Conservation (phyloP, 2,888 invertebrate species). For the Vesta saturnalis region DNA sequence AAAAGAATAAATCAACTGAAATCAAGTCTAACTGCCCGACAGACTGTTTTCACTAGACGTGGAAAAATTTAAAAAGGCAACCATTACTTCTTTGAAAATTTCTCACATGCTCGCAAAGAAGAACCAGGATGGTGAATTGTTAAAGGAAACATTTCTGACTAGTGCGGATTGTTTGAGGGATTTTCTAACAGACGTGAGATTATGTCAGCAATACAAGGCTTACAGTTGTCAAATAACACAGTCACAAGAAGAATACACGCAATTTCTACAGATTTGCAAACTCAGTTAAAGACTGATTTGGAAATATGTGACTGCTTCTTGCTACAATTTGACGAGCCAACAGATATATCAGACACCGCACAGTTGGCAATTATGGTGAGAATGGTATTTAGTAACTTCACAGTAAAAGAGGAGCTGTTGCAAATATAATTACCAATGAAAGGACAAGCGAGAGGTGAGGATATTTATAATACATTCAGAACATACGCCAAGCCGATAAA, state of each 20-base stretch:
- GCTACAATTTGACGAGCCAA: constrained; percentile 45
- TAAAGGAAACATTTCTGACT: too few relatives aligned
- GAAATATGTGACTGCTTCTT: constrained; percentile 29
- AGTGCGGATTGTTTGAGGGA: too few relatives aligned
- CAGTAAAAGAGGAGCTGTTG: constrained; percentile 39
- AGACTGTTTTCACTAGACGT: too few relatives aligned
- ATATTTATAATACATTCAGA: constrained; percentile 41
- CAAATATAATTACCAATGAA: too few relatives aligned
- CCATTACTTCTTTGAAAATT: too few relatives aligned
- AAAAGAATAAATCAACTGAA: too few relatives aligned
- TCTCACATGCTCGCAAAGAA: too few relatives aligned
- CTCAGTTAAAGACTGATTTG: constrained; percentile 31
- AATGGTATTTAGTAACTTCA: constrained; percentile 40
- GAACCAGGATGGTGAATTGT: too few relatives aligned
- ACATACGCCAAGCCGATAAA: constrained; percentile 33
- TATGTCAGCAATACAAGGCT: constrained; percentile 11
- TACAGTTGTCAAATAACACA: constrained; percentile 10
- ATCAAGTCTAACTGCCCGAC: too few relatives aligned
- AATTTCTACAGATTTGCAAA: too few relatives aligned
- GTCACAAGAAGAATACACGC: constrained; percentile 11
- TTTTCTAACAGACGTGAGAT: constrained; percentile 45
- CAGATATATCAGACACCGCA: constrained; percentile 41
- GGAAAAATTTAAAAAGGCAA: too few relatives aligned
- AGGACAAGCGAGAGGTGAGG: constrained; percentile 40
- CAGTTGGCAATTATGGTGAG: constrained; percentile 41